Conservation (phyloP, 2,113 vertebrate species). For the Rhadina sibilatrix region DNA sequence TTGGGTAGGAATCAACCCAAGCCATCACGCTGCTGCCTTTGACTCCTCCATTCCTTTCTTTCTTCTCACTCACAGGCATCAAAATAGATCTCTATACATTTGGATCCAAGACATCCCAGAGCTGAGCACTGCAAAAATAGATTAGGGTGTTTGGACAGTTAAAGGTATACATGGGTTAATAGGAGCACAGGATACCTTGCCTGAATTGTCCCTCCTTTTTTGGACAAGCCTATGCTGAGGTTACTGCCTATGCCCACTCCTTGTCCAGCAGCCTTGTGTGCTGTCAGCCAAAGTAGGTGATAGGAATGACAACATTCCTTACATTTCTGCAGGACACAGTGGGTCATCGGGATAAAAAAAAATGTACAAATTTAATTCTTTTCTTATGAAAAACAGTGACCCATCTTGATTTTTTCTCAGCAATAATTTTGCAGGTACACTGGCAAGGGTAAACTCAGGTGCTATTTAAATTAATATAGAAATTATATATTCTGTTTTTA, state of each 20-base stretch:
- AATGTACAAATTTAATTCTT: neutral
- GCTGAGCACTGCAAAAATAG: neutral
- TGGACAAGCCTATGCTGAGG: fast-evolving
- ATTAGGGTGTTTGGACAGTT: neutral
- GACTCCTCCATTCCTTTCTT: neutral
- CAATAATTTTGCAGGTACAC: neutral
- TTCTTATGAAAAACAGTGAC: neutral
- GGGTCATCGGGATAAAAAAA: neutral
- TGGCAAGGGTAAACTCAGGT: neutral
- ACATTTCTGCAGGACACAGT: neutral
- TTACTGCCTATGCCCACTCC: neutral
- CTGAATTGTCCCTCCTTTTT: neutral
- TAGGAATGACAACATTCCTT: neutral
- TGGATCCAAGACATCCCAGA: neutral
- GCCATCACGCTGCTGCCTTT: fast-evolving
- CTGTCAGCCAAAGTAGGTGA: neutral
- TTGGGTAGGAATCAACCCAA: neutral
- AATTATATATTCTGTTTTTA: neutral
- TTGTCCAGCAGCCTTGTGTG: neutral
- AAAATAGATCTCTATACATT: neutral
- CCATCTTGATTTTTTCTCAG: neutral
- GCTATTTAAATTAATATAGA: neutral
- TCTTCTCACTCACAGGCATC: neutral
- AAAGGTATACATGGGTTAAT: neutral
- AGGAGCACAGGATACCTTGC: neutral